These are phyloP conservation scores for Chaetodon trifasciatus DNA, from an alignment of 2,797 vertebrate species.

Conservation along the genomic window DNA sequence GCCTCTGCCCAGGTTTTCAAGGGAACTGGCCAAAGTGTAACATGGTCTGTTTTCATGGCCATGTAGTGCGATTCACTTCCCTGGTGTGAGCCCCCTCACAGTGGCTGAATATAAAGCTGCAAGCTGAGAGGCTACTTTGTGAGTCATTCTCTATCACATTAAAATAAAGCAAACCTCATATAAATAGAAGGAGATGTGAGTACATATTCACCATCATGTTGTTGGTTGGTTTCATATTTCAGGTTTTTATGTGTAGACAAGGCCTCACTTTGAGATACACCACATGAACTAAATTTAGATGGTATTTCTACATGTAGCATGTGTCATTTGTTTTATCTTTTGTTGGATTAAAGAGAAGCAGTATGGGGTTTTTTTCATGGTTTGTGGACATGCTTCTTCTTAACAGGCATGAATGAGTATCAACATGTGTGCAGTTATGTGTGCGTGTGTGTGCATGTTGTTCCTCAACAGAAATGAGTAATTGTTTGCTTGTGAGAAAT, in stretches of 20 bases:
- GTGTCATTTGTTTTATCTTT: conserved; percentile 24
- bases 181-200: conserved; percentile 56
- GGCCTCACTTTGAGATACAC: conserved; percentile 44
- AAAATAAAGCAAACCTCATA: conserved; percentile 50
- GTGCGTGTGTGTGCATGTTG: conserved; percentile 25
- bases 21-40: conserved; percentile 50
- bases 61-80: conserved; percentile 35
- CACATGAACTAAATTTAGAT: conserved; percentile 25
- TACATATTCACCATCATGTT: conserved; percentile 24
- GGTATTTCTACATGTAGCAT: not conserved
- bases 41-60: conserved; percentile 27
- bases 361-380: not conserved
- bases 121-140: conserved; percentile 58
- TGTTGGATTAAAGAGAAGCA: conserved; percentile 14
- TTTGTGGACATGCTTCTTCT: conserved; percentile 20
- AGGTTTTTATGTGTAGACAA: conserved; percentile 64
- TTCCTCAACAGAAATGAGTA: conserved; percentile 31
- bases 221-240: conserved; percentile 41
- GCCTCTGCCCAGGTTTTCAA: conserved; percentile 18
- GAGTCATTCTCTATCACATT: conserved; percentile 45
- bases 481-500: conserved; percentile 49
- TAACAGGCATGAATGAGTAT: conserved; percentile 19
- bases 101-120: conserved; percentile 66
- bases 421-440: conserved; percentile 21
- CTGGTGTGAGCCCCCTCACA: conserved; percentile 29